Conservation (phyloP, 2,888 invertebrate genomes). For the Mythimna vitellina region DNA sequence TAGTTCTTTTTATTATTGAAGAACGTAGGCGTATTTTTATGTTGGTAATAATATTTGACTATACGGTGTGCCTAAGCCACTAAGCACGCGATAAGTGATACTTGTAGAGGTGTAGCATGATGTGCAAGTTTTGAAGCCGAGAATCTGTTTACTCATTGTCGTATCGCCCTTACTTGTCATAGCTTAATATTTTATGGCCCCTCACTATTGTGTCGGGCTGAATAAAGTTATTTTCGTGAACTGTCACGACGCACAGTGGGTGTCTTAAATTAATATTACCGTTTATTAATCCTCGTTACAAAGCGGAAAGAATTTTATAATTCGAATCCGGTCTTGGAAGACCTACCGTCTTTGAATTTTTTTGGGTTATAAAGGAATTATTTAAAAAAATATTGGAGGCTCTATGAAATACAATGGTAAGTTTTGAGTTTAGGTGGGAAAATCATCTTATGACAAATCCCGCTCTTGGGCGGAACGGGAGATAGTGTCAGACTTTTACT, state of each 20-base stretch:
- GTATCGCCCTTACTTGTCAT: conserved; percentile 53
- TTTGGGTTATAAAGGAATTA: background rate
- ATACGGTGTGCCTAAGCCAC: conserved; percentile 10
- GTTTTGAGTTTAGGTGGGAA: too few relatives aligned
- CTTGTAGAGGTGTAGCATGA: conserved; percentile 46
- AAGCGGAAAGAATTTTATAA: conserved; percentile 28
- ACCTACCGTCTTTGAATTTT: conserved; percentile 13
- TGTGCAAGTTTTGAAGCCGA: conserved; percentile 22
- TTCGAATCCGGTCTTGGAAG: conserved; percentile 10
- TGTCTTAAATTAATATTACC: conserved; percentile 50
- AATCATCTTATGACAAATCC: too few relatives aligned
- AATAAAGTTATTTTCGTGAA: conserved; percentile 53
- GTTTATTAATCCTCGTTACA: conserved; percentile 42
- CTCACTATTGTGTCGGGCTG: conserved; percentile 38
- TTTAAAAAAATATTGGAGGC: background rate
- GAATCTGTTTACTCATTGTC: conserved; percentile 51
- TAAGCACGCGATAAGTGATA: conserved; percentile 49
- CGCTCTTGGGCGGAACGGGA: too few relatives aligned
- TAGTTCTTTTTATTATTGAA: conserved; percentile 54
- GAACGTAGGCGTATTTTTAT: conserved; percentile 54
- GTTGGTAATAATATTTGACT: conserved; percentile 45
- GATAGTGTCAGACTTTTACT: too few relatives aligned
- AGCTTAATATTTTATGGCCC: conserved; percentile 46
- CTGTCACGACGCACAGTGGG: conserved; percentile 44
- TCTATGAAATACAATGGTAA: background rate